Percentiles rank a stretch among this genome's conserved stretches.
Conservation (phyloP, 2,888 invertebrate genomes). For the Dryomyza anilis region DNA sequence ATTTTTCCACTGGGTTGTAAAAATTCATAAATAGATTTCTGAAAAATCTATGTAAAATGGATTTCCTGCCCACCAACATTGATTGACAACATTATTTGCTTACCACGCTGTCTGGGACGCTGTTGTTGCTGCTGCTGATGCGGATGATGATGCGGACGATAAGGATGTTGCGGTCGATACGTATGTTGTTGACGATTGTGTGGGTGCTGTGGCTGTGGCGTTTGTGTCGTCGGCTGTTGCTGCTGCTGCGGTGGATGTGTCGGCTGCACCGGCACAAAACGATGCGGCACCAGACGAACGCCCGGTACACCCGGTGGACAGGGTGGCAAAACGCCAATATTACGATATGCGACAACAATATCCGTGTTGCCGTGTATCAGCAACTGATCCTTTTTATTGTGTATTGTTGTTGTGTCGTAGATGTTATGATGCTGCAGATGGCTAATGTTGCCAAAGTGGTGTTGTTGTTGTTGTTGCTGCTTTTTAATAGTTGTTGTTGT, state of each 20-base stretch:
- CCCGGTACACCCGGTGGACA: slow-evolving; percentile 60
- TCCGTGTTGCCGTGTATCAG: slow-evolving; percentile 56
- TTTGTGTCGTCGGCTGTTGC: neutral
- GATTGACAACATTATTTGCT: neutral
- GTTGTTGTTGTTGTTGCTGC: slow-evolving; percentile 36
- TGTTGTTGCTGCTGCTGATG: slow-evolving; percentile 15
- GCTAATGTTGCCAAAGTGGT: neutral
- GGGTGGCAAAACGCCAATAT: slow-evolving; percentile 53
- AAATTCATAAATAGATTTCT: too few species aligned
- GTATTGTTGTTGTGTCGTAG: slow-evolving; percentile 39
- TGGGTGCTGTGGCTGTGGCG: neutral
- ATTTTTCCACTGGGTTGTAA: neutral
- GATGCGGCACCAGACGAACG: slow-evolving; percentile 53
- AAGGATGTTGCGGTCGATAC: neutral
- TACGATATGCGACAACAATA: slow-evolving; percentile 57
- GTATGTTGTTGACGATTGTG: neutral
- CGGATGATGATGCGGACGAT: slow-evolving; percentile 3
- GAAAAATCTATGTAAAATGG: too few species aligned
- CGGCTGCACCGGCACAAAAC: slow-evolving; percentile 52
- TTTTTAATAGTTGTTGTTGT: too few species aligned
- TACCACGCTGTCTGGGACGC: slow-evolving; percentile 23
- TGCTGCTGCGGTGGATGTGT: slow-evolving; percentile 45
- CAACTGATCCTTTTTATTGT: slow-evolving; percentile 50
- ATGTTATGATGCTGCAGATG: slow-evolving; percentile 37
- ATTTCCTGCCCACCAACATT: too few species aligned